Evolutionary conservation across 2,888 invertebrate species (phyloP).

Genomic region (Eupithecia vulgata): DNA sequence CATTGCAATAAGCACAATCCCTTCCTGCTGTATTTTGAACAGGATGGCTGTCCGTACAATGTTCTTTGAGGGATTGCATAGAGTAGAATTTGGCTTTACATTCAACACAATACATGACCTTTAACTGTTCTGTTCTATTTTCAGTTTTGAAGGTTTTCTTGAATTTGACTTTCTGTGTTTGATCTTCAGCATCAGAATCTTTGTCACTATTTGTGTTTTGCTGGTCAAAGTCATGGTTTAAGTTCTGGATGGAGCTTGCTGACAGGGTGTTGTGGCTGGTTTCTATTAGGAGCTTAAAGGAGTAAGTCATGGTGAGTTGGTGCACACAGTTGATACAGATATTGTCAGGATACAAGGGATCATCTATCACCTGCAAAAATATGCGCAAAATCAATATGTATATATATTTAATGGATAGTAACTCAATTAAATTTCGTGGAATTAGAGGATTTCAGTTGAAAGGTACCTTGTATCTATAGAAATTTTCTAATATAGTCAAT

Average conservation of each 20-base stretch:
- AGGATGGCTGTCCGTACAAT: constrained; percentile 69
- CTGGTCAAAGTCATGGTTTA: constrained; percentile 23
- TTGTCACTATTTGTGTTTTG: constrained; percentile 56
- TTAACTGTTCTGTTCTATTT: constrained; percentile 48
- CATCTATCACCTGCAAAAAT: constrained; percentile 53
- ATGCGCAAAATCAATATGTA: not conserved
- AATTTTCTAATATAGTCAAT: constrained; percentile 69
- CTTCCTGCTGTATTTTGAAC: constrained; percentile 65
- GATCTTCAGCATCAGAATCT: constrained; percentile 58
- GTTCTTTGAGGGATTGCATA: constrained; percentile 60
- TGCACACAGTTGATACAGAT: constrained; percentile 77
- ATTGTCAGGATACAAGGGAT: constrained; percentile 62
- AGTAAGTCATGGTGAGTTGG: constrained; percentile 76
- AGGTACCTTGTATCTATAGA: constrained; percentile 72
- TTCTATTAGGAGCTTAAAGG: constrained; percentile 76
- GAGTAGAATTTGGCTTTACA: constrained; percentile 71
- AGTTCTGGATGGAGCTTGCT: constrained; percentile 47
- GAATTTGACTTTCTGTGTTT: constrained; percentile 45
- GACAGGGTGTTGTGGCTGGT: constrained; percentile 64
- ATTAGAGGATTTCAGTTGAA: not conserved
- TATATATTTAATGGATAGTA: not conserved
- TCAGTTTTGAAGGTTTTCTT: constrained; percentile 50
- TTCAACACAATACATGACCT: constrained; percentile 70
- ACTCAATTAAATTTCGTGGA: not conserved
- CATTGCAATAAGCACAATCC: constrained; percentile 77